These are phyloP conservation scores for Thamnaconus septentrionalis DNA, from an alignment of 2,113 vertebrate genomes.

Conservation along the genomic window DNA sequence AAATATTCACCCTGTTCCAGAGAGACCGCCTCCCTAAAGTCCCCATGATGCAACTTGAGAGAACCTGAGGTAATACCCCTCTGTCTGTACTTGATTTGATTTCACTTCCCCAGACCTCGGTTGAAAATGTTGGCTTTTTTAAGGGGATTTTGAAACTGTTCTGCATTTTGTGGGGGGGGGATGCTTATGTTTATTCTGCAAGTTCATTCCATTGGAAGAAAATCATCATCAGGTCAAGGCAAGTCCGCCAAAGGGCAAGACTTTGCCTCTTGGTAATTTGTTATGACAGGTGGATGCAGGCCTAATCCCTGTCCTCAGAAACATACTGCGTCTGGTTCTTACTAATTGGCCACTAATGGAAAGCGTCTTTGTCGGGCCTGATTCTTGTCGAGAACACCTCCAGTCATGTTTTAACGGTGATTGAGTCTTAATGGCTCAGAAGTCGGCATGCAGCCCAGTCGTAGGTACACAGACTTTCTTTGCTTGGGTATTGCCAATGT, in stretches of 20 bases:
- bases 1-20: too few species aligned
- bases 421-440: conserved; percentile 39
- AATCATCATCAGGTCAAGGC: neutral
- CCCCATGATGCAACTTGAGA: too few species aligned
- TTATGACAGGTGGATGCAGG: conserved; percentile 63
- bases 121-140: too few species aligned
- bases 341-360: conserved; percentile 66
- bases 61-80: too few species aligned
- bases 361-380: conserved; percentile 49
- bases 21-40: too few species aligned
- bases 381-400: conserved; percentile 57
- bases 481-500: conserved; percentile 8
- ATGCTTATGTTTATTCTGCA: neutral
- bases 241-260: neutral
- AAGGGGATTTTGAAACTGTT: too few species aligned
- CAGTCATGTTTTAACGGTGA: conserved; percentile 40
- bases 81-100: too few species aligned
- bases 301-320: conserved; percentile 49
- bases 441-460: conserved; percentile 8
- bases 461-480: neutral
- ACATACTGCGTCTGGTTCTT: conserved; percentile 53
- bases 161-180: too few species aligned
- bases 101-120: too few species aligned
- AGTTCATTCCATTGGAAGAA: neutral
- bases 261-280: conserved; percentile 43